These are phyloP conservation scores for Avahi laniger DNA, from an alignment of 2,797 vertebrate genomes.

Conservation along the genomic window DNA sequence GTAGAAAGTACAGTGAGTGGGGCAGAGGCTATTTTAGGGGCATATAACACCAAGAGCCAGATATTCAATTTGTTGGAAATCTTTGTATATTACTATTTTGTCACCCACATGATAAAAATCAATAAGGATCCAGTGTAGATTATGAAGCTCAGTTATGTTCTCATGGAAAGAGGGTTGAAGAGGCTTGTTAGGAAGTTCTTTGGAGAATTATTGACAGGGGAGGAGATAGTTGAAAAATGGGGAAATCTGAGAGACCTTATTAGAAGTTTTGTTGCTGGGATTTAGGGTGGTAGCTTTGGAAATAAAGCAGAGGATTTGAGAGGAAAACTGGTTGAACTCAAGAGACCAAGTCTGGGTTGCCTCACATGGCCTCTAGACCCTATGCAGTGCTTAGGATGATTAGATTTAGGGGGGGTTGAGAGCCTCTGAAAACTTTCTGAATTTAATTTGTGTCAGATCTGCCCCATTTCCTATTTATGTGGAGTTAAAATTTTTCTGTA, in stretches of 20 bases:
- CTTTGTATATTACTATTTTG: neutral
- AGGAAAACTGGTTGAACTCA: neutral
- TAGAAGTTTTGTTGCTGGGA: neutral
- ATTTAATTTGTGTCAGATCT: neutral
- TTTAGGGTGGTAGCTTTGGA: neutral
- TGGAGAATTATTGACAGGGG: neutral
- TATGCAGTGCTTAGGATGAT: neutral
- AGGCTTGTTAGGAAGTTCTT: neutral
- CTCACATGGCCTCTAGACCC: neutral
- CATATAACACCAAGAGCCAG: neutral
- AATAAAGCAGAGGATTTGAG: neutral
- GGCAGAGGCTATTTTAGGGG: neutral
- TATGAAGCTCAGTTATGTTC: neutral
- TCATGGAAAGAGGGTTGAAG: constrained; percentile 6
- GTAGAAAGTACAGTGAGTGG: neutral
- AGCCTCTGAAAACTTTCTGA: neutral
- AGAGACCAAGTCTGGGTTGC: neutral
- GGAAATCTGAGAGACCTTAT: neutral
- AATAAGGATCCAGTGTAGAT: neutral
- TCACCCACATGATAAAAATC: neutral
- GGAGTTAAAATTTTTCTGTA: neutral
- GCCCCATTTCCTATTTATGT: neutral
- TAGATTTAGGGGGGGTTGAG: neutral
- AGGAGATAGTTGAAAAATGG: neutral
- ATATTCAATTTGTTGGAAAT: constrained; percentile 17